Percentiles rank a stretch among this genome's conserved stretches.
Evolutionary conservation across 2,888 invertebrate genomes (phyloP).

Genomic region (Drosophila ustulata): DNA sequence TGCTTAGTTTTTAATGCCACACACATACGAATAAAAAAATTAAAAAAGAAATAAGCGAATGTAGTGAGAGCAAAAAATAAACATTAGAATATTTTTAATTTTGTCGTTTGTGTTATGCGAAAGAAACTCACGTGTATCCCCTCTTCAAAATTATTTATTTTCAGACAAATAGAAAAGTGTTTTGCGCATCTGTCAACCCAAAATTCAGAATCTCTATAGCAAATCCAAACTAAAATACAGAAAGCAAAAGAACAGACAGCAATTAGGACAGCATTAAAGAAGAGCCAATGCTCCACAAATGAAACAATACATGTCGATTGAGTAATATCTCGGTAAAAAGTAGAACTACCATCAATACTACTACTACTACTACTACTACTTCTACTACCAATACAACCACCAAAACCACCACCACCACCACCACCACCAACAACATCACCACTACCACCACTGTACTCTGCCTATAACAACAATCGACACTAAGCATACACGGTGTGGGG

Average conservation of each 20-base stretch:
- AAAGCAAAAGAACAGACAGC: constrained; percentile 12
- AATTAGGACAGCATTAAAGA: background rate
- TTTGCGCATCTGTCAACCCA: constrained; percentile 67
- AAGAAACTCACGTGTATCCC: constrained; percentile 84
- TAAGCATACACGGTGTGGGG: constrained; percentile 66
- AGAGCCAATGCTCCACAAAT: background rate
- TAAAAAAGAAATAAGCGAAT: constrained; percentile 14
- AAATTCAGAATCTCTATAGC: constrained; percentile 52
- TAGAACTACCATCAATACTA: constrained; percentile 11
- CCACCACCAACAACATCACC: constrained; percentile 4
- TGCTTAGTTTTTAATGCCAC: constrained; percentile 64
- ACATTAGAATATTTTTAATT: constrained; percentile 71
- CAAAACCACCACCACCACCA: constrained; percentile 1
- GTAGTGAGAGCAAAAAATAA: constrained; percentile 49
- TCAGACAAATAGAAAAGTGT: constrained; percentile 81
- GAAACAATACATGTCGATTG: constrained; percentile 14
- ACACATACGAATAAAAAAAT: background rate
- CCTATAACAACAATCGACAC: background rate
- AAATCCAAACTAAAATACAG: constrained; percentile 36
- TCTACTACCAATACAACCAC: background rate
- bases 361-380: background rate
- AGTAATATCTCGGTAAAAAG: constrained; percentile 3
- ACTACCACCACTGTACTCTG: constrained; percentile 2
- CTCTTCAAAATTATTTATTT: constrained; percentile 85
- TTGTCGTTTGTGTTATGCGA: constrained; percentile 75